These are phyloP conservation scores for Drosophila lutescens DNA, from an alignment of 2,888 invertebrate genomes.

Conservation along the genomic window DNA sequence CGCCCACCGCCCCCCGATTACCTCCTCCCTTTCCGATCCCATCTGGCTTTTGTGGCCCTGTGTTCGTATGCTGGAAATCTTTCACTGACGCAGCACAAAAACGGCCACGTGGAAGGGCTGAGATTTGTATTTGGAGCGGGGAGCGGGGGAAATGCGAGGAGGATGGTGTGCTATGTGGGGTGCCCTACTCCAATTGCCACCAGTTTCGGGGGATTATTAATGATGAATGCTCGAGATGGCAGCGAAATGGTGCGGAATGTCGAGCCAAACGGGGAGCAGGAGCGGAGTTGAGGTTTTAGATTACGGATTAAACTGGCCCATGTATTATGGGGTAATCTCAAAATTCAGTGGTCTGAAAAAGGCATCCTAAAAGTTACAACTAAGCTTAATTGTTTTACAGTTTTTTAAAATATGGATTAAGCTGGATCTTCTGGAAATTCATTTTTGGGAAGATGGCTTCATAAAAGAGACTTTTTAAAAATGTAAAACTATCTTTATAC, in stretches of 20 bases:
- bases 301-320: conserved; percentile 6
- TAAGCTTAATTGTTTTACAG: neutral
- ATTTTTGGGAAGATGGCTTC: too few species aligned
- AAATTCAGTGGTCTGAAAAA: conserved; percentile 14
- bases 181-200: conserved; percentile 42
- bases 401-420: too few species aligned
- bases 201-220: conserved; percentile 65
- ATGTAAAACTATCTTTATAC: too few species aligned
- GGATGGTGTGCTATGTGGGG: neutral
- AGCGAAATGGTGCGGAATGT: conserved; percentile 76
- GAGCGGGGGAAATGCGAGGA: neutral
- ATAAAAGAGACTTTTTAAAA: too few species aligned
- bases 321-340: conserved; percentile 15
- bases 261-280: conserved; percentile 30
- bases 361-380: neutral
- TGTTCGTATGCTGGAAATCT: conserved; percentile 54
- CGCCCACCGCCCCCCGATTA: neutral
- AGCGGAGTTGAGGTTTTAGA: conserved; percentile 14
- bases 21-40: neutral
- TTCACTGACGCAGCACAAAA: conserved; percentile 78
- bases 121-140: conserved; percentile 3
- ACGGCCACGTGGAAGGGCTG: conserved; percentile 48
- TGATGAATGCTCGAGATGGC: conserved; percentile 78
- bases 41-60: conserved; percentile 1
- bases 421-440: too few species aligned